Conservation (phyloP, 2,113 vertebrate species). For the Tachysurus vachellii region DNA sequence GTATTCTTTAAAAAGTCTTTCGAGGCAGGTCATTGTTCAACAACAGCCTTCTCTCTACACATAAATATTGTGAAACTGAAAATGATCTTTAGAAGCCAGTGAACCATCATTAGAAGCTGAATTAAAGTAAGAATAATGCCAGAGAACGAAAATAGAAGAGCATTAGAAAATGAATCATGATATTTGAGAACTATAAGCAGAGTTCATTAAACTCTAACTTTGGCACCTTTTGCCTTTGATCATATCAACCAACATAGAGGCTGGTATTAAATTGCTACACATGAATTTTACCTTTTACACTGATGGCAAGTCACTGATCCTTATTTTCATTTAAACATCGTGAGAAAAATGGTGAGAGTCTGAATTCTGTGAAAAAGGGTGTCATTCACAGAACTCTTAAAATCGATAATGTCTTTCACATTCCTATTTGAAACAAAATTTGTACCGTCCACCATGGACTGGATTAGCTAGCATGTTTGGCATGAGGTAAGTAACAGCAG, state of each 20-base stretch:
- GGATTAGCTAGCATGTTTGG: slow-evolving; percentile 36
- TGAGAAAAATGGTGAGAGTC: neutral
- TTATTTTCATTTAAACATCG: neutral
- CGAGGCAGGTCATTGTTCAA: slow-evolving; percentile 17
- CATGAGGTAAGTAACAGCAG: slow-evolving; percentile 51
- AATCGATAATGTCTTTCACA: slow-evolving; percentile 8
- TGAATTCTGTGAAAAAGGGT: neutral
- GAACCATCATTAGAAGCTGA: slow-evolving; percentile 11
- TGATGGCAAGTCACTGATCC: neutral
- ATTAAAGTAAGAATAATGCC: neutral
- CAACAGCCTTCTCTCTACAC: neutral
- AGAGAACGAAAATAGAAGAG: slow-evolving; percentile 1
- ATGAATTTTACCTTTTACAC: neutral
- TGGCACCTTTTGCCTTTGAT: slow-evolving; percentile 29
- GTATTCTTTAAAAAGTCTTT: neutral
- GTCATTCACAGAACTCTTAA: neutral
- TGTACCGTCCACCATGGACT: slow-evolving; percentile 34
- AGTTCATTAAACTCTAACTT: slow-evolving; percentile 1
- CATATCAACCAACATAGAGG: neutral
- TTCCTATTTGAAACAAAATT: slow-evolving; percentile 23
- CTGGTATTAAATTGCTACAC: neutral
- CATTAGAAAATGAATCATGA: neutral
- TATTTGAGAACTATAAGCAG: slow-evolving; percentile 20
- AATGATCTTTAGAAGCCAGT: neutral
- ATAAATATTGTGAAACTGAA: neutral